Evolutionary conservation across 2,113 vertebrate genomes (phyloP).

Genomic region (Ceyx cyanopectus): DNA sequence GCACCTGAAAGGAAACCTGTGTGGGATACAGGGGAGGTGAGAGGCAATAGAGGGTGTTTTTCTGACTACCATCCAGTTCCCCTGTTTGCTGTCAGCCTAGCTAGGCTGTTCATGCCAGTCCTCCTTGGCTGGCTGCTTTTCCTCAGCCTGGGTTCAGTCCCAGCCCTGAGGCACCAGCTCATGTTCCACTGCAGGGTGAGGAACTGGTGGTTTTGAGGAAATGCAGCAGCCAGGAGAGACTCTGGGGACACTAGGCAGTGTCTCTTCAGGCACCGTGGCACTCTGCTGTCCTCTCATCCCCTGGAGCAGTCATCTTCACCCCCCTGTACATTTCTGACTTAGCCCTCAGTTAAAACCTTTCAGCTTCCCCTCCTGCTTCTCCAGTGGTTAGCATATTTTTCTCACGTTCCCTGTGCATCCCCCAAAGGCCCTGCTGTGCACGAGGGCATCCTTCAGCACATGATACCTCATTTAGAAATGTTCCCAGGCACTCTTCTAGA

Average conservation of each 20-base stretch:
- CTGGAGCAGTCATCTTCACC: neutral
- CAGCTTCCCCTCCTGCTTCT: neutral
- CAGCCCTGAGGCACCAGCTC: neutral
- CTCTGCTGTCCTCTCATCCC: neutral
- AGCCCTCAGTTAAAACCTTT: neutral
- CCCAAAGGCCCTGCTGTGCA: rapidly evolving
- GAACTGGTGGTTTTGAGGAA: neutral
- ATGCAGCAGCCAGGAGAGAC: neutral
- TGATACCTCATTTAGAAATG: neutral
- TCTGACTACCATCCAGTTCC: neutral
- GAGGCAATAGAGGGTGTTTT: neutral
- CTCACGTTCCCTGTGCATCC: rapidly evolving
- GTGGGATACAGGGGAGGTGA: neutral
- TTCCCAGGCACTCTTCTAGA: neutral
- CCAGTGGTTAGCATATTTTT: neutral
- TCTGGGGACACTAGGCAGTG: neutral
- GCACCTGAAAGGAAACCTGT: neutral
- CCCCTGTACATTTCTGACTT: neutral
- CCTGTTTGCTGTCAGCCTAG: neutral
- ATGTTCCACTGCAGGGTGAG: neutral
- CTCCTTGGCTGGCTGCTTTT: neutral
- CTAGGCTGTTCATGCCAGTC: neutral
- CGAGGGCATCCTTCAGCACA: neutral
- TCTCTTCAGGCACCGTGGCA: rapidly evolving
- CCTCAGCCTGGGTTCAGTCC: neutral